Base-by-base conservation (phyloP, 2,797 vertebrate genomes). In the Scolopax rusticola region DNA sequence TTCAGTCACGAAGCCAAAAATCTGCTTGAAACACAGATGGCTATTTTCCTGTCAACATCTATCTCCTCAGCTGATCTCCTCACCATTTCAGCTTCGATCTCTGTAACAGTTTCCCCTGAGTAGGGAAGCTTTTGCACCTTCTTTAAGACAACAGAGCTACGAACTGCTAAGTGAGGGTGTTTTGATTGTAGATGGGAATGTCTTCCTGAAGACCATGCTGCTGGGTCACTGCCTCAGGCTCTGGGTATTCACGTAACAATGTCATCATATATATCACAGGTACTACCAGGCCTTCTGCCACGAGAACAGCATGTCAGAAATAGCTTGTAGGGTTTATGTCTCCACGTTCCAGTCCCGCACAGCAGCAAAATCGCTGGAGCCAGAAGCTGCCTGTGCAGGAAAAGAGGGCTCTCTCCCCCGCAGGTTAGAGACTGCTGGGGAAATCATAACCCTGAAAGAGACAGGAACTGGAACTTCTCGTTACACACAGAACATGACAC, bases 1-100 rank as follows among this genome's bases (percentile, higher is more conserved):
- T 90, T 77, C 75, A 92, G 86, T 82, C 86, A 87, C 47, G 36
- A 90, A 76, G 90, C 84, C 92, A 90, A 82, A 77, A 93, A 70
- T 80, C 81, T 77, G 81, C 76, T 93, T 70, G 84, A 84, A 95
- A 90, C 74, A 73, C 90, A 89, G 88, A 94, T 84, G 86, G 90
- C 84, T 90, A 38, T 70, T 85, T 92, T 76, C 51, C 84, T 84
- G 78, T 84, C 51, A 70, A 33, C 83, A 79, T 21, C 74, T 54
- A 87, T 77, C 71, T 63, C 78, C 84, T 92, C 56, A 3, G 17
- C 59, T 41, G 59, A 84, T 63, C 63, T 56, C 69, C 69, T 57
- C 74, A 51, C 74, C 33, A 12, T 47, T 93, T 77, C 88, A 20
- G 24, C 70, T 79, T 41, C 53, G 24, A 64, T 65, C 59, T 54